Evolutionary conservation across 2,888 invertebrate species (phyloP).

Genomic region (Plebejus anna): DNA sequence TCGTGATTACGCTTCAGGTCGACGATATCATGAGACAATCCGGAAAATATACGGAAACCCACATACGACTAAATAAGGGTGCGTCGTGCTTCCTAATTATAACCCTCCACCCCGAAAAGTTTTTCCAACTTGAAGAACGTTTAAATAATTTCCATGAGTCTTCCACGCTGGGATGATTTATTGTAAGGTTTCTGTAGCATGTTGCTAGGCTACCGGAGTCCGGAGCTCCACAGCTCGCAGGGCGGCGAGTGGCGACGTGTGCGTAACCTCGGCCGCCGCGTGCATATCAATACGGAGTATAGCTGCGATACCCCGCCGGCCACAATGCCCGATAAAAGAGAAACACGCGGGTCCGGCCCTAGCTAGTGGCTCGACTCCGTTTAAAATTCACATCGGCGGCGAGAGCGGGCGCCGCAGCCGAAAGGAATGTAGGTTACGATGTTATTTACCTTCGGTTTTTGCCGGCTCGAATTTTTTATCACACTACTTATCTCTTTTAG

Average conservation of each 20-base stretch:
- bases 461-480: conserved; percentile 68
- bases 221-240: conserved; percentile 43
- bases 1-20: conserved; percentile 19
- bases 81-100: background rate
- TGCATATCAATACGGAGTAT: conserved; percentile 76
- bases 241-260: conserved; percentile 53
- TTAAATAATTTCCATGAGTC: background rate
- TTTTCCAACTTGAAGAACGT: background rate
- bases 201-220: conserved; percentile 58
- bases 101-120: background rate
- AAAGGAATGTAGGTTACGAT: conserved; percentile 77
- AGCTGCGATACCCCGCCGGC: conserved; percentile 51
- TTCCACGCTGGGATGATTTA: background rate
- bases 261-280: conserved; percentile 52
- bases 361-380: conserved; percentile 61
- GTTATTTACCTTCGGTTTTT: conserved; percentile 73
- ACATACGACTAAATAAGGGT: background rate
- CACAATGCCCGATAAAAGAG: conserved; percentile 74
- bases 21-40: background rate
- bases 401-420: conserved; percentile 51
- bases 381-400: conserved; percentile 72
- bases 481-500: conserved; percentile 73
- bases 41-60: background rate
- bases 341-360: conserved; percentile 72
- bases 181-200: conserved; percentile 9